Percentiles rank a stretch among this genome's conserved stretches.
Evolutionary conservation across 2,113 vertebrate species (phyloP).

Genomic region (Petromus typicus): DNA sequence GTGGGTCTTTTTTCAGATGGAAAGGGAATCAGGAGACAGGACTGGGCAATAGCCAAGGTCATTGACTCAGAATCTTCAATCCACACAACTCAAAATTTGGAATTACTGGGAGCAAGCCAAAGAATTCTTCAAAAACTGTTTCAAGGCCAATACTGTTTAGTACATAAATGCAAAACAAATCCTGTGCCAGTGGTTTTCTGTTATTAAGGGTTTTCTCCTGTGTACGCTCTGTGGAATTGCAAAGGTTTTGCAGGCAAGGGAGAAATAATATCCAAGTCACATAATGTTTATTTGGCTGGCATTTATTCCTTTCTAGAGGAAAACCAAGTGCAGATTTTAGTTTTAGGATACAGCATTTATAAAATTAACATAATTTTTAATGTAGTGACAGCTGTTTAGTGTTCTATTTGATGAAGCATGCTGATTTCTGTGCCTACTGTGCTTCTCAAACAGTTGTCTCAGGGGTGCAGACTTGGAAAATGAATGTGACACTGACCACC

Average conservation of each 20-base stretch:
- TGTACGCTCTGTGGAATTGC: conserved; percentile 2
- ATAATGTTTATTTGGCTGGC: not conserved
- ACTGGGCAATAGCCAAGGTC: conserved; percentile 54
- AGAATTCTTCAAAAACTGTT: conserved; percentile 77
- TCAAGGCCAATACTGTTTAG: conserved; percentile 55
- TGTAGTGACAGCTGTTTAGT: conserved; percentile 66
- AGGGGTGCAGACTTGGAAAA: conserved; percentile 87
- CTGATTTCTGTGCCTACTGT: conserved; percentile 85
- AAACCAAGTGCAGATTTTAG: conserved; percentile 79
- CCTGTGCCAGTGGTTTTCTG: conserved; percentile 40
- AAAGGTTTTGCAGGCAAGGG: conserved; percentile 20
- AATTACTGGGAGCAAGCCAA: conserved; percentile 73
- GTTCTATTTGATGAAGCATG: conserved; percentile 80
- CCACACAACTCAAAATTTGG: conserved; percentile 65
- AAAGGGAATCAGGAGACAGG: not conserved
- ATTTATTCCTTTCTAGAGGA: conserved; percentile 51
- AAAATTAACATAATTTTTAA: conserved; percentile 71
- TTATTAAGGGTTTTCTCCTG: conserved; percentile 48
- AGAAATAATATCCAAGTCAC: not conserved
- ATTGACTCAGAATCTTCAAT: conserved; percentile 69
- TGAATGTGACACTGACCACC: conserved; percentile 85
- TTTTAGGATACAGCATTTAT: conserved; percentile 11
- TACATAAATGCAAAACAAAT: conserved; percentile 63
- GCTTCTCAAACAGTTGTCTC: conserved; percentile 86
- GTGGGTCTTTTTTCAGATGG: not conserved